These are phyloP conservation scores for Dasyprocta punctata DNA, from an alignment of 2,113 vertebrate genomes.

Conservation along the genomic window DNA sequence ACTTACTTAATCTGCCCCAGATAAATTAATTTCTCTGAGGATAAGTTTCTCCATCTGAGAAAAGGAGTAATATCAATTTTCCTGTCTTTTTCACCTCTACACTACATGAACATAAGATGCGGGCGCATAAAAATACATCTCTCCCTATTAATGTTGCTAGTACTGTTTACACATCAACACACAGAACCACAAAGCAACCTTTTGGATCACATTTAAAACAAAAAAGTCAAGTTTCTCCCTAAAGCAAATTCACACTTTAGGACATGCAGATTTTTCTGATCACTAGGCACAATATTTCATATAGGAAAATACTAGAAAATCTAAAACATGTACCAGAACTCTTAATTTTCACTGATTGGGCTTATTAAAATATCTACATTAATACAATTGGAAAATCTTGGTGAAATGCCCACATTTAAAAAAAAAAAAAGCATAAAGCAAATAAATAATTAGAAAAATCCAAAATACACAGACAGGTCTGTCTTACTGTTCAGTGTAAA, in stretches of 20 bases:
- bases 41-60: constrained; percentile 8
- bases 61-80: not conserved
- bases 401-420: constrained; percentile 32
- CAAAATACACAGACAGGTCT: constrained; percentile 42
- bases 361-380: constrained; percentile 40
- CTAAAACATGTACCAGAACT: constrained; percentile 5
- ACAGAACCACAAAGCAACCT: not conserved
- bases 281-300: not conserved
- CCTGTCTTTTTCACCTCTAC: not conserved
- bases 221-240: not conserved
- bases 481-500: not conserved
- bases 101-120: not conserved
- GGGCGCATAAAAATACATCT: not conserved
- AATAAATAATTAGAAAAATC: constrained; percentile 41
- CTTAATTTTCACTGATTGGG: constrained; percentile 17
- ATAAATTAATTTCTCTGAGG: constrained; percentile 21
- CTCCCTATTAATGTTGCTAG: not conserved
- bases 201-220: constrained; percentile 39
- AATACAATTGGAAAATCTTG: constrained; percentile 9
- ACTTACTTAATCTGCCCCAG: not conserved
- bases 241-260: not conserved
- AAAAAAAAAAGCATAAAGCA: constrained; percentile 1
- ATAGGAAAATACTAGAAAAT: not conserved
- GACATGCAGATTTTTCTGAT: not conserved
- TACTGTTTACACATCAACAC: not conserved